Evolutionary conservation across 2,113 vertebrate genomes (phyloP), one percentile per base, ranked within the genome.

Genomic region (Oryzias woworae): DNA sequence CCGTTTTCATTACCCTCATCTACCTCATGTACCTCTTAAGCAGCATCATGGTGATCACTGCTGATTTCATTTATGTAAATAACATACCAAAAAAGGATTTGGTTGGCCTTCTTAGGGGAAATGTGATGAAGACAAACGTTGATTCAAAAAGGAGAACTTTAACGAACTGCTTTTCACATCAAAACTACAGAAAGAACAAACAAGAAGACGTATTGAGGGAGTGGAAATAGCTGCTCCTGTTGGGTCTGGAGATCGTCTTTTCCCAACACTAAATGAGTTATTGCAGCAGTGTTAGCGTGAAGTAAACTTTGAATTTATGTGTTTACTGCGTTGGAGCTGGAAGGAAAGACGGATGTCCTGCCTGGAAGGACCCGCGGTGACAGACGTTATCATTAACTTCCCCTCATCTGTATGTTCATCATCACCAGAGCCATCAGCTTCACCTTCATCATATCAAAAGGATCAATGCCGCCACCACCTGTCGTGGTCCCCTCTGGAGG

Each of bases 41-140:
- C 71, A 52, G 28, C 54, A 24, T 47, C 26, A 0, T 55, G 31
- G 41, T 55, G 20, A 77, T 72, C 45, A 70, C 36, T 58, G 7
- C 65, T 55, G 53, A 78, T 77, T 78, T 57, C 36, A 46, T 70
- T 55, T 46, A 41, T 61, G 56, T 71, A 69, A 87, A 75, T 73
- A 20, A 20, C 20, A 20, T 20, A 20, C 47, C 62, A 75, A 22
- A 28, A 5, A 1, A 31, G 17, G 24, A 2, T 1, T 7, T 1
- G 22, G 15, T 56, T 49, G 0, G 7, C 2, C 17, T 26, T 52
- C 46, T 17, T 52, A 41, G 7, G 13, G 3, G 36, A 66, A 48
- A 7, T 45, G 18, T 12, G 42, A 63, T 46, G 48, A 44, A 28
- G 64, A 58, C 23, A 49, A 77, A 62, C 14, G 43, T 10, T 3